phyloP scores from a whole-genome alignment of 2,888 invertebrate species.

The Galeruca laticollis region DNA sequence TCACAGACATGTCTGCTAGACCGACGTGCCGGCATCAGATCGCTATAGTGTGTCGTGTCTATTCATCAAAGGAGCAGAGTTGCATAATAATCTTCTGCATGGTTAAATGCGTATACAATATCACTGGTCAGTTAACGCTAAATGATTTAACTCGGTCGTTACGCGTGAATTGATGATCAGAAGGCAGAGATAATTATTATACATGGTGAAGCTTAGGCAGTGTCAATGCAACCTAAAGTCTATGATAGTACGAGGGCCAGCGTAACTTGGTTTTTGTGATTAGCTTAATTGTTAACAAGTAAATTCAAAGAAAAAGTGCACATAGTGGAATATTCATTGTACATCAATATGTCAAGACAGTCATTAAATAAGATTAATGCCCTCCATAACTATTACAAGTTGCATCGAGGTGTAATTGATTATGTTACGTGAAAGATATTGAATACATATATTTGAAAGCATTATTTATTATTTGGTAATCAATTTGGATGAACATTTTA shows the following conservation, averaged over 20 bases:
- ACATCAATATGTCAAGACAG: no score
- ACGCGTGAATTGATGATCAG: conserved; percentile 64
- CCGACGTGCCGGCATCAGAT: conserved; percentile 17
- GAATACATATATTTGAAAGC: no score
- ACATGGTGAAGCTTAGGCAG: conserved; percentile 37
- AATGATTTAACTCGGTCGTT: conserved; percentile 63
- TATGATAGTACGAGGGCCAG: conserved; percentile 10
- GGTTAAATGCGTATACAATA: conserved; percentile 47
- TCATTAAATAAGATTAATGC: no score
- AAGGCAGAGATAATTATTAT: conserved; percentile 59
- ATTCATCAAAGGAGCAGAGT: conserved; percentile 48
- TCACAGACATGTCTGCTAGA: conserved; percentile 31
- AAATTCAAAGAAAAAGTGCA: no score
- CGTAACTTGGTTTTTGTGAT: no score
- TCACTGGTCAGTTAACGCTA: conserved; percentile 56
- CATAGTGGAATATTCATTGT: no score
- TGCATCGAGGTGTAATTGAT: no score
- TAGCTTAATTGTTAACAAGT: no score
- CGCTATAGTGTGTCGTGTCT: conserved; percentile 23
- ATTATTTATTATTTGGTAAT: no score
- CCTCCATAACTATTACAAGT: no score
- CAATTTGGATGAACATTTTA: no score
- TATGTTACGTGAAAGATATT: no score
- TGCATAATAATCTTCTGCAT: conserved; percentile 50
- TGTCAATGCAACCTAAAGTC: conserved; percentile 20